Evolutionary conservation across 1,140 invertebrate species (phyloP), one percentile per base, ranked within the genome.

Genomic region (Helicoverpa zea): DNA sequence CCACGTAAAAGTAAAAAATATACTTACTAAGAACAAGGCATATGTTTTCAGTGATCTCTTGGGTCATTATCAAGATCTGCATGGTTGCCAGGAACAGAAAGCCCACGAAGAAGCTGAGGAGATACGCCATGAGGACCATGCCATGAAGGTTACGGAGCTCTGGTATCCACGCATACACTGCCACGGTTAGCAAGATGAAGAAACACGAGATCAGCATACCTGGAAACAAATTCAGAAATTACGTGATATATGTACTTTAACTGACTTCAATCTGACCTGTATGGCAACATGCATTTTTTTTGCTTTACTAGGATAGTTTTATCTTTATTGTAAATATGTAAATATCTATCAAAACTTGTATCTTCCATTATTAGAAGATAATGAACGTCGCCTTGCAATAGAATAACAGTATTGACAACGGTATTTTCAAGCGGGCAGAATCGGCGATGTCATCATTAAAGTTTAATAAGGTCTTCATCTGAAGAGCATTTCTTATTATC

Each of bases 91-190:
- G 88, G 52, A 95, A 94, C 0, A 95, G 81, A 86, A 97, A 98
- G 0, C 96, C 96, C 0, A 96, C 85, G 61, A 97, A 91, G 1
- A 98, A 92, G 5, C 96, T 95, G 1, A 96, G 85, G 0, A 97
- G 96, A 82, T 98, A 97, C 61, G 96, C 96, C 95, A 98, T 97
- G 12, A 98, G 89, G 0, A 96, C 97, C 83, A 96, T 96, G 0
- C 97, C 97, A 78, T 98, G 97, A 10, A 98, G 95, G 89, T 97
- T 98, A 3, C 96, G 89, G 3, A 97, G 89, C 76, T 98, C 97
- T 0, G 97, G 97, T 30, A 97, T 95, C 74, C 96, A 93, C 1
- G 96, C 95, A 87, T 98, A 98, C 0, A 98, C 97, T 13, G 96
- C 84, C 58, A 98, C 96, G 0, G 97, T 98, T 0, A 95, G 92